A percentile compares a stretch with the other conserved stretches of the same genome.
These are phyloP conservation scores for Tetragonula carbonaria DNA, from an alignment of 2,888 invertebrate genomes.

Conservation along the genomic window DNA sequence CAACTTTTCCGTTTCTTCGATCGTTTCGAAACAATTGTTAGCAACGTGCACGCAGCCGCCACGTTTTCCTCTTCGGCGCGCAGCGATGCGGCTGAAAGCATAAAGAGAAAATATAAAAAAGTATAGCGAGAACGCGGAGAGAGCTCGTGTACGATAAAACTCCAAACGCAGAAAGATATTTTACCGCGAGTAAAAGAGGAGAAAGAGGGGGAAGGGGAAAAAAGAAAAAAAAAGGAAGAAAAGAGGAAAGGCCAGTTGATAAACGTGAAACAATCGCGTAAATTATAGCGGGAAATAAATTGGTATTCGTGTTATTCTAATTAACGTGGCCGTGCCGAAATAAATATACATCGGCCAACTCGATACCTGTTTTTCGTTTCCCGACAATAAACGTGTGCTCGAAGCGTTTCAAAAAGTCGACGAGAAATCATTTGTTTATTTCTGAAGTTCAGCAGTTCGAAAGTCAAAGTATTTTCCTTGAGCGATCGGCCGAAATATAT, in stretches of 20 bases:
- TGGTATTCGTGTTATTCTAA: neutral
- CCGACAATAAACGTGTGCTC: neutral
- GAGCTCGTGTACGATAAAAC: neutral
- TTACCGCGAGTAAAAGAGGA: neutral
- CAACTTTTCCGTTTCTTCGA: neutral
- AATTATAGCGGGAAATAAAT: neutral
- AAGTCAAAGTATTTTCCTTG: neutral
- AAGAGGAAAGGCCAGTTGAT: neutral
- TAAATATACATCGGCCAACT: neutral
- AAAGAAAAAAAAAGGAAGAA: neutral
- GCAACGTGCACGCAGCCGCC: too few relatives aligned
- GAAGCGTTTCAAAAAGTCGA: conserved; percentile 8
- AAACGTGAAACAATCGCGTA: neutral
- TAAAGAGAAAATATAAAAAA: neutral
- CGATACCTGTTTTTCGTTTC: neutral
- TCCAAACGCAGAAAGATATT: neutral
- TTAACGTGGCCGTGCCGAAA: neutral
- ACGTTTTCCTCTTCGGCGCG: neutral
- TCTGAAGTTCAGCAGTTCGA: neutral
- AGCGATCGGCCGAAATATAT: neutral
- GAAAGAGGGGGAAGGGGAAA: neutral
- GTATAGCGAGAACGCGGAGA: too few relatives aligned
- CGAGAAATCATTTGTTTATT: conserved; percentile 2
- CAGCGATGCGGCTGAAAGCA: neutral
- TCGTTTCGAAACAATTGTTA: neutral